Evolutionary conservation across 2,888 invertebrate genomes (phyloP).

Genomic region (Therioaphis trifolii): DNA sequence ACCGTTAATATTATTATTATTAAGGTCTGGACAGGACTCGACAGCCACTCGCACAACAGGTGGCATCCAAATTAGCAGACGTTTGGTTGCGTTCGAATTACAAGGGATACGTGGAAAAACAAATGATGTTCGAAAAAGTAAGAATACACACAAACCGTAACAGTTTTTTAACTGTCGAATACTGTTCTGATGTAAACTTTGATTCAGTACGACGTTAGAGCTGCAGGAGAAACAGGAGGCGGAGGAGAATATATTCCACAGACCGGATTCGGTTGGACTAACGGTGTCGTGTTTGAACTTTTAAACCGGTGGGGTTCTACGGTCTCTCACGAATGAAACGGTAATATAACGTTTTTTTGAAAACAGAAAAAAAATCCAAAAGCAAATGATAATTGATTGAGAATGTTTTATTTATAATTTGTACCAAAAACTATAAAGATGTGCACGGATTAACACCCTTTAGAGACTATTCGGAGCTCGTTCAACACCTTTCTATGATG

Average conservation of each 20-base stretch:
- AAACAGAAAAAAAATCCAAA: too few species aligned
- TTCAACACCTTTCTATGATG: too few species aligned
- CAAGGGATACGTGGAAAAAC: conserved; percentile 72
- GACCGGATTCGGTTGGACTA: conserved; percentile 84
- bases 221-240: conserved; percentile 76
- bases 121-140: conserved; percentile 80
- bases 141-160: too few species aligned
- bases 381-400: too few species aligned
- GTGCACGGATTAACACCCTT: too few species aligned
- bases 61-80: conserved; percentile 76
- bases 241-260: conserved; percentile 85
- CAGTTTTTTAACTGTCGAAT: neutral
- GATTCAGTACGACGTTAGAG: conserved; percentile 74
- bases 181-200: neutral
- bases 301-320: conserved; percentile 73
- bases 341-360: conserved; percentile 64
- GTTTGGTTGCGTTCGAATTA: conserved; percentile 76
- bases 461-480: too few species aligned
- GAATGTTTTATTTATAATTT: too few species aligned
- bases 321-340: conserved; percentile 68
- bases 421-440: too few species aligned
- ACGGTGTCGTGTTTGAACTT: conserved; percentile 79
- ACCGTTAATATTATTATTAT: too few species aligned
- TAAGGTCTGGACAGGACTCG: conserved; percentile 75
- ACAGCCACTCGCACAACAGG: conserved; percentile 71